Conservation (phyloP, 2,888 invertebrate species). For the Drosophila limbata region DNA sequence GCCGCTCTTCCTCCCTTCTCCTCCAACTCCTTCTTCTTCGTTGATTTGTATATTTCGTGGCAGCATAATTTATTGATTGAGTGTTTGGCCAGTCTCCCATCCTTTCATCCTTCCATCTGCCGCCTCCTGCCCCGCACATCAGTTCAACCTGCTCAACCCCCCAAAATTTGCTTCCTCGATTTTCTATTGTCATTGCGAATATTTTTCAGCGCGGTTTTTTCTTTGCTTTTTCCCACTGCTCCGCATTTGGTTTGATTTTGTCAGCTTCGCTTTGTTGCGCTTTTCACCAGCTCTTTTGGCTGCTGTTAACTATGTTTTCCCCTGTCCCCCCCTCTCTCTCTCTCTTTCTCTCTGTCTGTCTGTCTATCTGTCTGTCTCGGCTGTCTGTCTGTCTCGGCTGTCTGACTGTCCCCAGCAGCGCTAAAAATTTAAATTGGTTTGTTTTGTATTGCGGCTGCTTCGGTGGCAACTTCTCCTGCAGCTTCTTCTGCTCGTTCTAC, state of each 20-base stretch:
- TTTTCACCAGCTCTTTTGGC: constrained; percentile 64
- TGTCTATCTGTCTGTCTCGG: constrained; percentile 4
- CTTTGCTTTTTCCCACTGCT: constrained; percentile 12
- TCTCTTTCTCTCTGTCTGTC: neutral
- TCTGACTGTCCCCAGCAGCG: constrained; percentile 43
- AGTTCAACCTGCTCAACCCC: constrained; percentile 11
- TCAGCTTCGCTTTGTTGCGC: constrained; percentile 78
- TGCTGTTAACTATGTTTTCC: constrained; percentile 59
- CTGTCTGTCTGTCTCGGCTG: constrained; percentile 5
- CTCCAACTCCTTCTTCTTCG: constrained; percentile 26
- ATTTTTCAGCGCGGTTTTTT: constrained; percentile 37
- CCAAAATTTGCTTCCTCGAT: constrained; percentile 22
- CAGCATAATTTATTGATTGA: constrained; percentile 83
- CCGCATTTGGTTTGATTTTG: constrained; percentile 70
- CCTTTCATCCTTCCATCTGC: constrained; percentile 26
- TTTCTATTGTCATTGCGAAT: constrained; percentile 63
- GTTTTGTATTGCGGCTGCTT: constrained; percentile 75
- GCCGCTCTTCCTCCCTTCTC: neutral
- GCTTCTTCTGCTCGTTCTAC: constrained; percentile 2
- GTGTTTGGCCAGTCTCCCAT: constrained; percentile 66
- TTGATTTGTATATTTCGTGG: constrained; percentile 76
- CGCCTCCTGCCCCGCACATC: constrained; percentile 7
- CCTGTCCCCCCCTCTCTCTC: constrained; percentile 7
- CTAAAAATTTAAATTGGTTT: constrained; percentile 82
- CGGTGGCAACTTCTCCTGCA: constrained; percentile 39